phyloP scores from a whole-genome alignment of 2,113 vertebrate genomes.

The Chionis minor region DNA sequence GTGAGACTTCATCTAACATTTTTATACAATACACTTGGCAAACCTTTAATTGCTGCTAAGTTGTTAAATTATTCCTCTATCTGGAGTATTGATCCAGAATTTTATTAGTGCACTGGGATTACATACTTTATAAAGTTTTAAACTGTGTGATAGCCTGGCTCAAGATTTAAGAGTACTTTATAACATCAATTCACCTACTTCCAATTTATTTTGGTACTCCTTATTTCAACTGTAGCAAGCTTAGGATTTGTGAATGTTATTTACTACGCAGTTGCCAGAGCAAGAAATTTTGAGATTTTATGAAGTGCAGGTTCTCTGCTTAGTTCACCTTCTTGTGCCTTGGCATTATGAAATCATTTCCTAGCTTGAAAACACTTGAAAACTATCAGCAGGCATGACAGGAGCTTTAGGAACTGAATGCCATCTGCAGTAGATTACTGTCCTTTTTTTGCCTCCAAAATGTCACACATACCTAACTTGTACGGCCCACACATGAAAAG shows the following conservation, averaged over 20 bases:
- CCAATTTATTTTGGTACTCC: not conserved
- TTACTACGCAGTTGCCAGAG: not conserved
- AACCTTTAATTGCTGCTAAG: not conserved
- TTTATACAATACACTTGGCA: not conserved
- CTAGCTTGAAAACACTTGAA: not conserved
- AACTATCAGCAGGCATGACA: not conserved
- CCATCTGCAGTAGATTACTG: not conserved
- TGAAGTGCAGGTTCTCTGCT: not conserved
- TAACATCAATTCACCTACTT: not conserved
- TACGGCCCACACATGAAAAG: not conserved
- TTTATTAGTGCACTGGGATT: slow-evolving; percentile 17
- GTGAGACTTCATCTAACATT: not conserved
- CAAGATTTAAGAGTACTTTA: slow-evolving; percentile 1
- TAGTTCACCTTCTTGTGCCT: not conserved
- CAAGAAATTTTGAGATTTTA: slow-evolving; percentile 2
- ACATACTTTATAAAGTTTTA: not conserved
- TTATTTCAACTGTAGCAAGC: not conserved
- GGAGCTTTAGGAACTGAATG: not conserved
- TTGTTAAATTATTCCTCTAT: slow-evolving; percentile 35
- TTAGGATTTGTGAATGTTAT: not conserved
- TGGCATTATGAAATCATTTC: not conserved
- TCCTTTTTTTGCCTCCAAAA: not conserved
- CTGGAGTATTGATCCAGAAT: slow-evolving; percentile 8
- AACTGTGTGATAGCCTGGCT: not conserved
- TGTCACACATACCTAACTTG: not conserved